These are phyloP conservation scores for Phthorimaea operculella DNA, from an alignment of 1,140 invertebrate species.

Conservation along the genomic window DNA sequence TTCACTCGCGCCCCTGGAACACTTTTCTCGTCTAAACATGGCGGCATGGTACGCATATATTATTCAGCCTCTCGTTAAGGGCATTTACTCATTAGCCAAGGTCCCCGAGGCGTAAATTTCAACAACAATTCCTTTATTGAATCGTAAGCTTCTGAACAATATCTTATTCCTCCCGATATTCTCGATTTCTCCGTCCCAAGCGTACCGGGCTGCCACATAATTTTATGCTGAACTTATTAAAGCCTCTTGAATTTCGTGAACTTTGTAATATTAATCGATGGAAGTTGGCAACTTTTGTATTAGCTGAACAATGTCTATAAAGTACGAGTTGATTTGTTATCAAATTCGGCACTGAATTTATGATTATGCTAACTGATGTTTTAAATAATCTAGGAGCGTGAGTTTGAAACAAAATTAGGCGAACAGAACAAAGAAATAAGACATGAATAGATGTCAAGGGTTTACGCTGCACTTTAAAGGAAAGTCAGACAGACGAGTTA, in stretches of 20 bases:
- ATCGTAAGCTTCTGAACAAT: conserved; percentile 25
- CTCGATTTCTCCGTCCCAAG: conserved; percentile 3
- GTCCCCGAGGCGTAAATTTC: conserved; percentile 20
- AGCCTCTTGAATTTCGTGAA: conserved; percentile 25
- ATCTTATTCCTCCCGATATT: conserved; percentile 16
- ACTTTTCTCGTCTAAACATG: not conserved
- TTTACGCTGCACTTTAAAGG: too few species aligned
- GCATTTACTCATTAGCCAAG: conserved; percentile 4
- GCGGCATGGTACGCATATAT: not conserved
- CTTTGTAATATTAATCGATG: conserved; percentile 41
- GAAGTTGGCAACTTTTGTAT: conserved; percentile 27
- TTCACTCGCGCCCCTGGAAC: not conserved
- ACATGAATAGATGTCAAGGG: too few species aligned
- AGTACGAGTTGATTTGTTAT: conserved; percentile 13
- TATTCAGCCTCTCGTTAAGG: not conserved
- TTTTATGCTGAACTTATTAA: conserved; percentile 32
- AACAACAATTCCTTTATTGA: conserved; percentile 28
- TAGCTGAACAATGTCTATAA: conserved; percentile 21
- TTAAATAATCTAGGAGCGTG: not conserved
- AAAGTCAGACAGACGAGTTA: too few species aligned
- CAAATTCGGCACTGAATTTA: not conserved
- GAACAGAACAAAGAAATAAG: too few species aligned
- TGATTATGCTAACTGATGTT: not conserved
- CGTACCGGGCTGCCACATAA: conserved; percentile 18
- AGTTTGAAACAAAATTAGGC: too few species aligned